These are phyloP conservation scores for Hydra vulgaris DNA, from an alignment of 30 jellyfish, hydroid and myxozoan species.

Conservation along the genomic window DNA sequence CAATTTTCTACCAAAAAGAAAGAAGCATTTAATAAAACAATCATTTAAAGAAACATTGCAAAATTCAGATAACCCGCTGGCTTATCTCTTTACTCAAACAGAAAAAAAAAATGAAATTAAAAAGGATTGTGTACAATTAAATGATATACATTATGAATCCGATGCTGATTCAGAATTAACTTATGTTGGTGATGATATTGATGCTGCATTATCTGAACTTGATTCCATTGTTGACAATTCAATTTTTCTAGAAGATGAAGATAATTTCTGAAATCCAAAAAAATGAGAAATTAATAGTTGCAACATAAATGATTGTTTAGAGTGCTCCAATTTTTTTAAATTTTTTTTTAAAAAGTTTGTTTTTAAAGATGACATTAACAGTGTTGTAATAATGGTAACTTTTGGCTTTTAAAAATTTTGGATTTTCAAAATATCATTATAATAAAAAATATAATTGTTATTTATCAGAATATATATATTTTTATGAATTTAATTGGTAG, in stretches of 20 bases:
- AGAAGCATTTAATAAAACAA: neutral
- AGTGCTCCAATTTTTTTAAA: neutral
- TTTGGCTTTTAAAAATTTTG: too few relatives aligned
- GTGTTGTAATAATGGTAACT: too few relatives aligned
- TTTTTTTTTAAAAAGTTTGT: neutral
- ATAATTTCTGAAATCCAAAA: neutral
- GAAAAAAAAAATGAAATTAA: neutral
- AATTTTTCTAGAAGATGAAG: neutral
- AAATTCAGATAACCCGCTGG: neutral
- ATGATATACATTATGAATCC: neutral
- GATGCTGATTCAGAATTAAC: conserved; percentile 24
- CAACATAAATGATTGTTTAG: neutral
- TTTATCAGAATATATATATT: neutral
- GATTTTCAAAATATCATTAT: too few relatives aligned
- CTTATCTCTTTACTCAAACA: neutral
- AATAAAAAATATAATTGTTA: neutral
- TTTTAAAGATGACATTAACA: too few relatives aligned
- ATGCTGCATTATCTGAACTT: conserved; percentile 4
- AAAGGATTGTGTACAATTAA: neutral
- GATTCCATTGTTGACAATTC: conserved; percentile 12
- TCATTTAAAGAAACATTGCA: neutral
- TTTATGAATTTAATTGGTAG: too few relatives aligned
- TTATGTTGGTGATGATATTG: conserved; percentile 9
- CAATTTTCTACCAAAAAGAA: neutral
- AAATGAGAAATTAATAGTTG: neutral